Conservation (phyloP, 1,140 invertebrate genomes). For the Plutomurus gul region DNA sequence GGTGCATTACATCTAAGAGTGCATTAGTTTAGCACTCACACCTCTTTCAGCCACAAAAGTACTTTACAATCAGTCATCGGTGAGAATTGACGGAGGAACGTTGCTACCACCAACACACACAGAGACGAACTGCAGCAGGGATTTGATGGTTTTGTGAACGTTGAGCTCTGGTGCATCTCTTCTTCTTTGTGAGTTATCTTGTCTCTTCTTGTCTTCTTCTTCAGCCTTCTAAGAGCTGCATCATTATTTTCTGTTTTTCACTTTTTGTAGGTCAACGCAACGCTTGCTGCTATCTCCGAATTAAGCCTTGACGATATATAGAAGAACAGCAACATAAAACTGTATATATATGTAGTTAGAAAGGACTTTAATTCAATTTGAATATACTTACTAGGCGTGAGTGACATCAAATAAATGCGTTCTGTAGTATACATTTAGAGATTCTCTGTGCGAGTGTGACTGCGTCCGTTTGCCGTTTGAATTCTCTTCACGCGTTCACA, state of each 20-base stretch:
- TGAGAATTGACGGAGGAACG: not conserved
- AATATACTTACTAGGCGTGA: not conserved
- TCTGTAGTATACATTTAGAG: no score
- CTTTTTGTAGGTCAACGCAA: constrained; percentile 1
- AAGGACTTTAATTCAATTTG: not conserved
- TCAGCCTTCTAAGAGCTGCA: not conserved
- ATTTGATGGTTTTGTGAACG: not conserved
- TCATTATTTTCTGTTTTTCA: constrained; percentile 1
- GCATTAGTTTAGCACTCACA: not conserved
- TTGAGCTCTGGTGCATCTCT: not conserved
- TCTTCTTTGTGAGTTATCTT: not conserved
- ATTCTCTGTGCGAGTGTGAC: not conserved
- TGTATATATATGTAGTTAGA: not conserved
- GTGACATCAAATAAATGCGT: no score
- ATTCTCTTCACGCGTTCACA: not conserved
- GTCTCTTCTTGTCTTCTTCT: not conserved
- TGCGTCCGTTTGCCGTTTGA: not conserved
- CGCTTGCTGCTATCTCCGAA: not conserved
- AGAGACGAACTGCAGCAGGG: not conserved
- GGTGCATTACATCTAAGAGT: not conserved
- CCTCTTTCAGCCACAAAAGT: not conserved
- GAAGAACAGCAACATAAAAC: not conserved
- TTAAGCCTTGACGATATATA: not conserved
- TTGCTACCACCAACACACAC: not conserved
- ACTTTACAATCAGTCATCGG: not conserved